Conservation (phyloP, 2,113 vertebrate species). For the Serilophus lunatus region DNA sequence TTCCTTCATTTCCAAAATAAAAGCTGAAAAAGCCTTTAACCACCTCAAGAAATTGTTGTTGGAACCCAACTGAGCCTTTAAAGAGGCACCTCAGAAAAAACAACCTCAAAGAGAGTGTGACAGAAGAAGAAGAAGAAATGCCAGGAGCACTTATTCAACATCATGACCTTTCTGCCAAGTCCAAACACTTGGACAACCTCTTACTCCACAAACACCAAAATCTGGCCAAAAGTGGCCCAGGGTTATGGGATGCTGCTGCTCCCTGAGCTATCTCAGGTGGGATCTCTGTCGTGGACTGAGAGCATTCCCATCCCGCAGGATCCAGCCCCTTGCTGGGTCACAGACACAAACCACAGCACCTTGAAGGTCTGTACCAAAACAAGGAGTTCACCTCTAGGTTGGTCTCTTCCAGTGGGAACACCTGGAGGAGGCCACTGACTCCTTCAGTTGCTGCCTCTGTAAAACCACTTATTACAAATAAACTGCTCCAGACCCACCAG, state of each 20-base stretch:
- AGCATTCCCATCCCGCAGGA: not conserved
- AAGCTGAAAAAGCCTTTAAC: not conserved
- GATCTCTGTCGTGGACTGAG: not conserved
- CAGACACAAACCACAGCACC: not conserved
- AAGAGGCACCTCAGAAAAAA: not conserved
- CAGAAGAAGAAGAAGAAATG: not conserved
- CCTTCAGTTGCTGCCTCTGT: rapidly evolving
- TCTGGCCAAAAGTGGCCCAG: not conserved
- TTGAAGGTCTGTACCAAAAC: not conserved
- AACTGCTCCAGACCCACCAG: not conserved
- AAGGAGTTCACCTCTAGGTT: not conserved
- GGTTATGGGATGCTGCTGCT: not conserved
- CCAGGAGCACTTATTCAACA: not conserved
- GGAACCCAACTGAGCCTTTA: not conserved
- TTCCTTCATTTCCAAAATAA: rapidly evolving
- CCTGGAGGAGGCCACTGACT: not conserved
- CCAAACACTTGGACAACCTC: not conserved
- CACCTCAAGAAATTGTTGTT: not conserved
- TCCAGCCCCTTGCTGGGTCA: not conserved
- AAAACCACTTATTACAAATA: rapidly evolving
- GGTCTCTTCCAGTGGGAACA: not conserved
- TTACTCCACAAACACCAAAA: not conserved
- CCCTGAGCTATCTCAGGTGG: not conserved
- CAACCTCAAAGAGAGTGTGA: not conserved
- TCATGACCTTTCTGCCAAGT: not conserved